Base-by-base conservation (phyloP, 2,113 vertebrate species). In the Limnothrissa miodon region DNA sequence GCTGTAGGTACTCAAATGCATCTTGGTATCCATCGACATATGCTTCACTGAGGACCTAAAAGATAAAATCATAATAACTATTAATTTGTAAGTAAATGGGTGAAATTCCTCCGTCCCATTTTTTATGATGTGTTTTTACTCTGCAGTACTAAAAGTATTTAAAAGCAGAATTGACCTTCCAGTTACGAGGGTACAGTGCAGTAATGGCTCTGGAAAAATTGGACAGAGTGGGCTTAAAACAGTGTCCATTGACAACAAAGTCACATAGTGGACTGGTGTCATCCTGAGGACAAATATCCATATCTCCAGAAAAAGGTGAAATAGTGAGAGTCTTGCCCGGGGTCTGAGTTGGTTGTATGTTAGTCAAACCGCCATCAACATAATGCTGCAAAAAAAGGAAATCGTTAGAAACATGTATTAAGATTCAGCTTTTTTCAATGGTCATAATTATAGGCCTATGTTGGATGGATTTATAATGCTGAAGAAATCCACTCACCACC, bases 221-320 rank as follows among this genome's bases (percentile, higher is more conserved):
- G 4, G 94, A 93, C 62, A 94, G 17, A 0, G 95, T 97, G 83
- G 93, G 92, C 84, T 97, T 96, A 33, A 98, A 91, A 84, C 90
- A 93, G 83, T 83, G 83, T 0, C 96, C 96, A 53, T 91, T 92
- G 45, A 96, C 88, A 23, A 95, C 94, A 89, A 97, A 89, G 74
- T 96, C 93, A 5, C 89, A 90, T 86, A 93, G 93, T 87, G 91
- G 93, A 11, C 91, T 88, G 0, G 93, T 89, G 51, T 95, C 95
- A 48, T 95, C 94, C 0, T 90, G 85, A 0, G 97, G 97, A 39
- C 97, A 98, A 90, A 98, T 97, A 87, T 98, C 97, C 0, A 92
- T 91, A 83, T 97, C 95, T 21, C 97, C 97, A 0, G 96, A 96
- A 91, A 98, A 99, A 0, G 97, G 96, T 48, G 93, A 97, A 84